phyloP scores from a whole-genome alignment of 2,888 invertebrate genomes.

The Amorpha juglandis region DNA sequence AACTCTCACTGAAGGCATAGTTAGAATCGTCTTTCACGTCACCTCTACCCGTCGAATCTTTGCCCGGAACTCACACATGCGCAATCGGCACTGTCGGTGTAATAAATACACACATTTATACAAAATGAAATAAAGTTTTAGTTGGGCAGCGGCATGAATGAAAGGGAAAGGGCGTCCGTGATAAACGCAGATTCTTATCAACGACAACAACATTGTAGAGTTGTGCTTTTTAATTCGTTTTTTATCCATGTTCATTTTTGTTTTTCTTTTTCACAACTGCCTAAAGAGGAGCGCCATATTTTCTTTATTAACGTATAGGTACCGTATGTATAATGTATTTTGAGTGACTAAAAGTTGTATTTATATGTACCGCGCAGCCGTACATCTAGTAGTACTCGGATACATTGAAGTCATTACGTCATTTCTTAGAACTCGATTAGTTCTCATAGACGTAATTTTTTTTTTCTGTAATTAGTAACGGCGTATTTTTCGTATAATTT shows the following conservation, averaged over 20 bases:
- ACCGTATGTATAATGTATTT: too few relatives aligned
- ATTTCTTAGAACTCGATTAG: too few relatives aligned
- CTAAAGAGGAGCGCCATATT: too few relatives aligned
- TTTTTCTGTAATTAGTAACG: too few relatives aligned
- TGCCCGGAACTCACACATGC: slow-evolving; percentile 68
- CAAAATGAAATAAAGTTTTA: slow-evolving; percentile 83
- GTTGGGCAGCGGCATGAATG: slow-evolving; percentile 81
- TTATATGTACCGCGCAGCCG: too few relatives aligned
- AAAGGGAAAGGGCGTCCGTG: slow-evolving; percentile 70
- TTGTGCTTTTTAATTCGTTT: slow-evolving; percentile 19
- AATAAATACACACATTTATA: slow-evolving; percentile 68
- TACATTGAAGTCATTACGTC: too few relatives aligned
- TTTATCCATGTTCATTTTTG: slow-evolving; percentile 7
- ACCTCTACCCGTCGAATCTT: not conserved
- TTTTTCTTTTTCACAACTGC: not conserved
- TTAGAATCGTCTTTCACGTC: not conserved
- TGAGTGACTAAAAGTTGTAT: too few relatives aligned
- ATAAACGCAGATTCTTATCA: slow-evolving; percentile 17
- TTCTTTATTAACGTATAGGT: too few relatives aligned
- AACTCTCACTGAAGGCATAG: not conserved
- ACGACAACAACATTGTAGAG: slow-evolving; percentile 23
- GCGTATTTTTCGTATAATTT: too few relatives aligned
- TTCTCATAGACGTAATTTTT: too few relatives aligned
- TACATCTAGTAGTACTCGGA: too few relatives aligned
- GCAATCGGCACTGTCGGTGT: slow-evolving; percentile 55